phyloP scores from a whole-genome alignment of 23 tunicate species.

The Ciona savignyi region DNA sequence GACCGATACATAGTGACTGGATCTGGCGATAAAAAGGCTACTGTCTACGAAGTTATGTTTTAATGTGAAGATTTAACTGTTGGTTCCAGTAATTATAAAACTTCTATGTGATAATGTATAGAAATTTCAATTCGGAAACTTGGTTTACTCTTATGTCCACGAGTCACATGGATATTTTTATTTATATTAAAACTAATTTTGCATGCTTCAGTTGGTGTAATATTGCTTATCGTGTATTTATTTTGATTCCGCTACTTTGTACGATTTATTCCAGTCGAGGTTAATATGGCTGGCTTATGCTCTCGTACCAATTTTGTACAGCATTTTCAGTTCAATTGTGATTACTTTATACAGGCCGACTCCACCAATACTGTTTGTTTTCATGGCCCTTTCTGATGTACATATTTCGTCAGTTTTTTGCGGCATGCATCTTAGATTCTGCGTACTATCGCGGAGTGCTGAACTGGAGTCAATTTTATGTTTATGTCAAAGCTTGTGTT shows the following conservation, averaged over 20 bases:
- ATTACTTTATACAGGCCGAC: background rate
- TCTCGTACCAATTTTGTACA: background rate
- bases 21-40: constrained; percentile 77
- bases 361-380: background rate
- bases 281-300: background rate
- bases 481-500: background rate
- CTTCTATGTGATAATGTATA: too few relatives aligned
- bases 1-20: constrained; percentile 85
- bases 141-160: too few relatives aligned
- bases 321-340: background rate
- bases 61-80: too few relatives aligned
- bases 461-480: background rate
- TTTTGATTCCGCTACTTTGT: too few relatives aligned
- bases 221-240: too few relatives aligned
- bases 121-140: too few relatives aligned
- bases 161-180: too few relatives aligned
- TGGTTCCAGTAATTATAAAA: too few relatives aligned
- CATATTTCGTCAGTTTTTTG: background rate
- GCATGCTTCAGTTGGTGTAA: too few relatives aligned
- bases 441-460: background rate
- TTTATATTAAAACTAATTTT: too few relatives aligned
- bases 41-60: constrained; percentile 66
- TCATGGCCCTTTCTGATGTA: background rate
- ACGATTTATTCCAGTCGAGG: too few relatives aligned
- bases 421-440: background rate